Evolutionary conservation across 2,113 vertebrate species (phyloP).

Genomic region (Choloepus hoffmanni): DNA sequence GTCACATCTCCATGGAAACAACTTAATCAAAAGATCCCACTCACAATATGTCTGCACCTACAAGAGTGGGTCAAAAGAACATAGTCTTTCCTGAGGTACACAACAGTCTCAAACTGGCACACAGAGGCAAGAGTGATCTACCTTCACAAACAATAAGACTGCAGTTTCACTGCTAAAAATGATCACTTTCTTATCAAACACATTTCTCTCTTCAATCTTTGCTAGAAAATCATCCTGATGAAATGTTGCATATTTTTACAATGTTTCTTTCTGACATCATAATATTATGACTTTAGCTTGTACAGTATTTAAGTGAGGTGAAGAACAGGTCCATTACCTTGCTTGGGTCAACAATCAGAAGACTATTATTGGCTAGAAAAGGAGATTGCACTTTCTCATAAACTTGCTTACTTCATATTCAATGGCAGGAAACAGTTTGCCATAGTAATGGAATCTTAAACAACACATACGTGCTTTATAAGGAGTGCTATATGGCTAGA

Average conservation of each 20-base stretch:
- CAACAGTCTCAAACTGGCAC: too few relatives aligned
- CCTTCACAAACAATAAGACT: neutral
- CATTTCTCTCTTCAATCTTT: neutral
- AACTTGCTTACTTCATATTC: conserved; percentile 29
- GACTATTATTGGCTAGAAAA: conserved; percentile 17
- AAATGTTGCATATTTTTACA: conserved; percentile 47
- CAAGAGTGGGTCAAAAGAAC: too few relatives aligned
- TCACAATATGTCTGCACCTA: too few relatives aligned
- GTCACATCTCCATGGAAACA: too few relatives aligned
- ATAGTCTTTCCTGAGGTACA: too few relatives aligned
- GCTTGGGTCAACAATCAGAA: neutral
- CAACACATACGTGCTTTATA: neutral
- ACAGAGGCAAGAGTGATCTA: neutral
- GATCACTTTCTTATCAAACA: conserved; percentile 47
- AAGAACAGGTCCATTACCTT: neutral
- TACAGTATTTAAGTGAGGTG: conserved; percentile 2
- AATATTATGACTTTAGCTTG: conserved; percentile 11
- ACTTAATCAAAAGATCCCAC: too few relatives aligned
- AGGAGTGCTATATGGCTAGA: neutral
- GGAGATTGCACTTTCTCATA: neutral
- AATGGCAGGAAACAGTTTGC: neutral
- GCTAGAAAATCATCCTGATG: conserved; percentile 25
- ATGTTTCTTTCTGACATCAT: neutral
- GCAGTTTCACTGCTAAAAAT: conserved; percentile 5
- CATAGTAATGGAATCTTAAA: conserved; percentile 19